Conservation (phyloP, 1,140 invertebrate species). For the Pogonus chalceus region DNA sequence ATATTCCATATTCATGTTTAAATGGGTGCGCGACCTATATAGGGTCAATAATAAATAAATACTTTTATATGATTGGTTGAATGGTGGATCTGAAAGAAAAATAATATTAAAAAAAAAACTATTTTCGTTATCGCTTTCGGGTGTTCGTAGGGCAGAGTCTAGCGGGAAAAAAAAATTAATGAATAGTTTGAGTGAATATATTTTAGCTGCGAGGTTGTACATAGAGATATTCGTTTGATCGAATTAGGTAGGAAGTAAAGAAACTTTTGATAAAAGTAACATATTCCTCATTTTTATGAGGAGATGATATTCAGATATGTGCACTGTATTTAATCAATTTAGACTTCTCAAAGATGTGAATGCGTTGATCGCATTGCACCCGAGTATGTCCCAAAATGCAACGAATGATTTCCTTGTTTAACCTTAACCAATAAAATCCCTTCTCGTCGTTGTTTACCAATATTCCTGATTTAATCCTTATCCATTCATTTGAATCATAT, state of each 20-base stretch:
- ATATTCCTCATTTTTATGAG: conserved; percentile 6
- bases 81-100: too few relatives aligned
- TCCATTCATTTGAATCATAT: too few relatives aligned
- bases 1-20: too few relatives aligned
- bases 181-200: too few relatives aligned
- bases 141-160: too few relatives aligned
- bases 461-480: not conserved
- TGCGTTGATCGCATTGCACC: not conserved
- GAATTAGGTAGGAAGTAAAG: conserved; percentile 28
- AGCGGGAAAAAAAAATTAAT: too few relatives aligned
- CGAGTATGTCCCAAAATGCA: not conserved
- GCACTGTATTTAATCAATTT: not conserved
- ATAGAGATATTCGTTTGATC: conserved; percentile 29
- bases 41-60: too few relatives aligned
- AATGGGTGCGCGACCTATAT: too few relatives aligned
- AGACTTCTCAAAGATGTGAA: not conserved
- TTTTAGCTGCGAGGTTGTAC: conserved; percentile 18
- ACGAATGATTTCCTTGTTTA: not conserved
- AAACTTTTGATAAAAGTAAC: conserved; percentile 13
- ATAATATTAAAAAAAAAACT: too few relatives aligned
- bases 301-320: conserved; percentile 8
- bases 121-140: too few relatives aligned
- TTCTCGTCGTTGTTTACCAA: not conserved
- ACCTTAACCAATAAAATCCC: not conserved
- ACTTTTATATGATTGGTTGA: too few relatives aligned